These are phyloP conservation scores for Indicator maculatus DNA, from an alignment of 2,113 vertebrate species.

Conservation along the genomic window DNA sequence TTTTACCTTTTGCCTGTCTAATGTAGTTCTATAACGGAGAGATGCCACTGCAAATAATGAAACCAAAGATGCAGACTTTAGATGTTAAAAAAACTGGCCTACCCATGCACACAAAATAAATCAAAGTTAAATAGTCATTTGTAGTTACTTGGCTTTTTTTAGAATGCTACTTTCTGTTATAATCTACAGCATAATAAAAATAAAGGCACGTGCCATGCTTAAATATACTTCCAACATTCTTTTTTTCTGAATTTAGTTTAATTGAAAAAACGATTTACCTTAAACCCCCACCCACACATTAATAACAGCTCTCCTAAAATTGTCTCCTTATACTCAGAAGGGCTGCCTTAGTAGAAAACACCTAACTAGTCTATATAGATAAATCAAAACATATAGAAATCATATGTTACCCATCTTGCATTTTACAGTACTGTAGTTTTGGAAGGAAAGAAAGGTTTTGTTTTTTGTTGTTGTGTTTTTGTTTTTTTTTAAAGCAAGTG, in stretches of 20 bases:
- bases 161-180: background rate
- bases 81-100: background rate
- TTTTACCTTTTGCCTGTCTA: background rate
- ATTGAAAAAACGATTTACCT: background rate
- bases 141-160: background rate
- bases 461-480: too few relatives aligned
- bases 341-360: background rate
- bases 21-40: background rate
- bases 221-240: background rate
- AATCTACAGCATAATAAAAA: background rate
- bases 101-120: rapidly evolving
- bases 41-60: background rate
- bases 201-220: background rate
- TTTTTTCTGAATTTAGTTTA: background rate
- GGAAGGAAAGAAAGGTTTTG: background rate
- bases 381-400: background rate
- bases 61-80: background rate
- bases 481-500: background rate
- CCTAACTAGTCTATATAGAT: background rate
- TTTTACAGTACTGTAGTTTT: background rate
- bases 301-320: background rate
- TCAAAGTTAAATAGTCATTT: background rate
- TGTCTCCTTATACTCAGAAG: background rate
- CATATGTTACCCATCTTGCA: background rate
- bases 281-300: background rate